A percentile compares a stretch with the other conserved stretches of the same genome.
Conservation (phyloP, 2,888 invertebrate genomes). For the Himalopsyche kuldschensis region DNA sequence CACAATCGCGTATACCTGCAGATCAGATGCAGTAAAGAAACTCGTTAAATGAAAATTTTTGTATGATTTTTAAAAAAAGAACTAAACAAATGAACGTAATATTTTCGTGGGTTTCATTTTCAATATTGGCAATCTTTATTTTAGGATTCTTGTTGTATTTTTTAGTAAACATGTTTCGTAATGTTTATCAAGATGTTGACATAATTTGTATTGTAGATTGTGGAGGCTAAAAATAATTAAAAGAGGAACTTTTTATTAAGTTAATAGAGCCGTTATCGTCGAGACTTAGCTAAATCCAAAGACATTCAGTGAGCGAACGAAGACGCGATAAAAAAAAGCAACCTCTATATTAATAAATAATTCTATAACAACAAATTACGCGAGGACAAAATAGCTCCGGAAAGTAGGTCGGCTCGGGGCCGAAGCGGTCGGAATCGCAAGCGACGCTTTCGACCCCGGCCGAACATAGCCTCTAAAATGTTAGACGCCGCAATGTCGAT, state of each 20-base stretch:
- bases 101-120: no score
- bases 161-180: no score
- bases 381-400: conserved; percentile 38
- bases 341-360: conserved; percentile 25
- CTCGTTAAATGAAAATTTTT: no score
- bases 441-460: conserved; percentile 33
- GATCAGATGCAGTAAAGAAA: background rate
- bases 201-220: no score
- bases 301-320: background rate
- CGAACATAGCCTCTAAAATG: conserved; percentile 38
- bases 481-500: conserved; percentile 10
- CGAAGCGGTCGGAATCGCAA: conserved; percentile 38
- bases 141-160: no score
- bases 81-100: no score
- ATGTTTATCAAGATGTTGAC: no score
- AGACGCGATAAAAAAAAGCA: conserved; percentile 25
- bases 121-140: no score
- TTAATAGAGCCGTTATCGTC: background rate
- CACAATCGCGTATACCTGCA: background rate
- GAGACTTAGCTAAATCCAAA: background rate
- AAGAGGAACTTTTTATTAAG: no score
- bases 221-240: no score
- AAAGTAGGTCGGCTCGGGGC: conserved; percentile 39
- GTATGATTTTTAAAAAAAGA: no score
- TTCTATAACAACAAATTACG: conserved; percentile 37